phyloP scores from a whole-genome alignment of 2,113 vertebrate species.

The Gymnarchus niloticus region DNA sequence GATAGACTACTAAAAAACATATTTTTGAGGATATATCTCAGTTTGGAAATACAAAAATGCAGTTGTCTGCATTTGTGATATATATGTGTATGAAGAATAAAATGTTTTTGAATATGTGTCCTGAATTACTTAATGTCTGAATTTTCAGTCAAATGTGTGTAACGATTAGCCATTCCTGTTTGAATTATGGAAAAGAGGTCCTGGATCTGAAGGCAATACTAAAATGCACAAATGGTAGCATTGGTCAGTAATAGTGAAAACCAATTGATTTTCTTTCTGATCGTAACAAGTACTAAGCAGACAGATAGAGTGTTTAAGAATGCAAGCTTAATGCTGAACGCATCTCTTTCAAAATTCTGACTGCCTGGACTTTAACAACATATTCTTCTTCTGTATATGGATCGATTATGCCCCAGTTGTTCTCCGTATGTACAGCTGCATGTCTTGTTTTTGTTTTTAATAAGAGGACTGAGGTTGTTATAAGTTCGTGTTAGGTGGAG shows the following conservation, averaged over 20 bases:
- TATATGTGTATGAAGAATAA: not conserved
- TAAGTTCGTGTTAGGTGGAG: not conserved
- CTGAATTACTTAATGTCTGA: not conserved
- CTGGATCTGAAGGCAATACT: too few relatives aligned
- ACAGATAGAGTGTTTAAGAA: too few relatives aligned
- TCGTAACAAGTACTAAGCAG: too few relatives aligned
- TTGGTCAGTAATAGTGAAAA: not conserved
- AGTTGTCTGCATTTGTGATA: not conserved
- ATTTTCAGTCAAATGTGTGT: not conserved
- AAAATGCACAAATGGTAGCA: not conserved
- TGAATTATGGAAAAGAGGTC: too few relatives aligned
- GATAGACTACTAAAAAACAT: not conserved
- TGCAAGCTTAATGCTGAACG: too few relatives aligned
- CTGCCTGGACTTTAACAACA: too few relatives aligned
- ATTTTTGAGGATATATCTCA: not conserved
- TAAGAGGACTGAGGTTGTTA: not conserved
- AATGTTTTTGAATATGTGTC: not conserved
- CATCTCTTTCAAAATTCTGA: too few relatives aligned
- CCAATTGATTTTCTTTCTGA: too few relatives aligned
- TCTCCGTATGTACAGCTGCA: too few relatives aligned
- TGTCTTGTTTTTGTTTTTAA: not conserved
- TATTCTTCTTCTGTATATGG: too few relatives aligned
- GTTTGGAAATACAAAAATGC: not conserved
- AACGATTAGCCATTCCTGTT: not conserved
- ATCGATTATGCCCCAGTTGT: too few relatives aligned